Percentiles rank a stretch among this genome's conserved stretches.
Evolutionary conservation across 2,797 vertebrate species (phyloP).

Genomic region (Tenualosa ilisha): DNA sequence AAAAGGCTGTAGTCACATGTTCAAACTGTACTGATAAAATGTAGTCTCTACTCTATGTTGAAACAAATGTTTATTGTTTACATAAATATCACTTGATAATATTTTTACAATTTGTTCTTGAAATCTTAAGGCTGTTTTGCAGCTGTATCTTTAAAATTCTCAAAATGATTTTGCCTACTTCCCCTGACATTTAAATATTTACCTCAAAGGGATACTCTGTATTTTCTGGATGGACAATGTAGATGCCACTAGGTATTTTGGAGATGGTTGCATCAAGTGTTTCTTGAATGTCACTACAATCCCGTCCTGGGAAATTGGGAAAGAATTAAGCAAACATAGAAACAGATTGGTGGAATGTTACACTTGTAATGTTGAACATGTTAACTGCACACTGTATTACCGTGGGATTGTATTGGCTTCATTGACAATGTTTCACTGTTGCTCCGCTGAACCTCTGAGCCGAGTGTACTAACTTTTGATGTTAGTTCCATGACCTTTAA

Average conservation of each 20-base stretch:
- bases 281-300: constrained; percentile 90
- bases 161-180: too few relatives aligned
- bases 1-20: neutral
- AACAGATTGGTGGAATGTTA: neutral
- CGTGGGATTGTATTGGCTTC: constrained; percentile 87
- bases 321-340: constrained; percentile 21
- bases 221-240: constrained; percentile 87
- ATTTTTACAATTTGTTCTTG: too few relatives aligned
- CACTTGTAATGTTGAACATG: neutral
- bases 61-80: too few relatives aligned
- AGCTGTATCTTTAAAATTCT: too few relatives aligned
- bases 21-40: neutral
- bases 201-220: constrained; percentile 89
- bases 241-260: constrained; percentile 91
- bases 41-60: neutral
- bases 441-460: constrained; percentile 82
- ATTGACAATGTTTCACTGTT: constrained; percentile 81
- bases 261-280: constrained; percentile 80
- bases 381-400: constrained; percentile 60
- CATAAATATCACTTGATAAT: too few relatives aligned
- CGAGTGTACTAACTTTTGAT: constrained; percentile 83
- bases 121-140: too few relatives aligned
- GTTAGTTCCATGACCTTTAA: constrained; percentile 84
- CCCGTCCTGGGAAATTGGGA: constrained; percentile 71
- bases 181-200: constrained; percentile 40